Conservation (phyloP, 2,797 vertebrate genomes). For the Sus cebifrons region DNA sequence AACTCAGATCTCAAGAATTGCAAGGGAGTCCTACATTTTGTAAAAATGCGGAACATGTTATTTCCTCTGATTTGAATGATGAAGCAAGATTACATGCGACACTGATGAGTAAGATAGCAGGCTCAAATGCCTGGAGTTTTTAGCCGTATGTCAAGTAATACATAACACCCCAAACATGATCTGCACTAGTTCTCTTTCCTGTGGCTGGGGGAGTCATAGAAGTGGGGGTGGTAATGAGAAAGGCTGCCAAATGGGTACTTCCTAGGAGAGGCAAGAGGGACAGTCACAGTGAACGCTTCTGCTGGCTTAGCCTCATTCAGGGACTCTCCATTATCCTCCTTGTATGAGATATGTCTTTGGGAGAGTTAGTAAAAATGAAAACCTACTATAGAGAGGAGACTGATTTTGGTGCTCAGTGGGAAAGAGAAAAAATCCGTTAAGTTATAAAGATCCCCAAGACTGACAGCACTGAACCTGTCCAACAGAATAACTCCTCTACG, state of each 20-base stretch:
- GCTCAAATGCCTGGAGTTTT: slow-evolving; percentile 65
- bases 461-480: background rate
- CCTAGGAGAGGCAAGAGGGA: background rate
- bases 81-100: slow-evolving; percentile 76
- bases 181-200: background rate
- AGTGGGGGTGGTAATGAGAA: background rate
- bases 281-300: background rate
- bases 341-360: background rate
- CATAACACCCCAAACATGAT: slow-evolving; percentile 25
- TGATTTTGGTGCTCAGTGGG: background rate
- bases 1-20: slow-evolving; percentile 73
- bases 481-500: background rate
- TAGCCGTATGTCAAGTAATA: slow-evolving; percentile 45
- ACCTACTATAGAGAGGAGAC: too few relatives aligned
- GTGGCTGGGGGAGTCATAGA: background rate
- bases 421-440: background rate
- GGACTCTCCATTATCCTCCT: background rate
- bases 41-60: slow-evolving; percentile 83
- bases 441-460: background rate
- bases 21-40: slow-evolving; percentile 65
- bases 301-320: background rate
- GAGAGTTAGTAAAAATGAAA: slow-evolving; percentile 17
- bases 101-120: slow-evolving; percentile 81
- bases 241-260: background rate
- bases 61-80: slow-evolving; percentile 81